phyloP scores from a whole-genome alignment of 2,113 vertebrate species.

The Bubo scandiacus region DNA sequence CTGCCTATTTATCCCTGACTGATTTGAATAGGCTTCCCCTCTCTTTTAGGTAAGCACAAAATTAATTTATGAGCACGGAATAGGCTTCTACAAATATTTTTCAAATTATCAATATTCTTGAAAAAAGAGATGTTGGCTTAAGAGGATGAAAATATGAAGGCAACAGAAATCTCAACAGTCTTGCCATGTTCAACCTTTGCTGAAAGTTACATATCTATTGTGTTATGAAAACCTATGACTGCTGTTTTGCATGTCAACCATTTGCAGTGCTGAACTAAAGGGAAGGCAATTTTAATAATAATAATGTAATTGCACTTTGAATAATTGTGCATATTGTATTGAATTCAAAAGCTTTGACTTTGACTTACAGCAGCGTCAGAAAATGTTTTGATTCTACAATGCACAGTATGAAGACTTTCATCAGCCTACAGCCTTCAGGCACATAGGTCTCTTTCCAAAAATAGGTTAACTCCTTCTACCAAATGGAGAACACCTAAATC shows the following conservation, averaged over 20 bases:
- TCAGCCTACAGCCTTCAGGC: slow-evolving; percentile 43
- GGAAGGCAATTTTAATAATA: slow-evolving; percentile 25
- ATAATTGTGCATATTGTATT: slow-evolving; percentile 2
- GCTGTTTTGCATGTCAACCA: not conserved
- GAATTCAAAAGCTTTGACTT: slow-evolving; percentile 49
- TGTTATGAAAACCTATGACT: not conserved
- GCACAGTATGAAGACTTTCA: not conserved
- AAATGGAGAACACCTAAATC: slow-evolving; percentile 40
- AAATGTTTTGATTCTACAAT: slow-evolving; percentile 58
- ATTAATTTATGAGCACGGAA: not conserved
- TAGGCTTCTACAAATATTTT: not conserved
- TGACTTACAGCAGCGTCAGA: slow-evolving; percentile 10
- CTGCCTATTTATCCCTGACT: not conserved
- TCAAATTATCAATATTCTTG: not conserved
- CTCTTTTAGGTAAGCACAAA: not conserved
- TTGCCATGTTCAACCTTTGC: not conserved
- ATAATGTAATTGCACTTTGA: slow-evolving; percentile 41
- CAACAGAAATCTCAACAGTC: not conserved
- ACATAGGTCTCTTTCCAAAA: slow-evolving; percentile 48
- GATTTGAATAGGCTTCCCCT: not conserved
- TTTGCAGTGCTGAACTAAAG: not conserved
- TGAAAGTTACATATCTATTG: not conserved
- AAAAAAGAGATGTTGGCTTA: not conserved
- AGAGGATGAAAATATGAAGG: not conserved
- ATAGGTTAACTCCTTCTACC: slow-evolving; percentile 35